A percentile compares a stretch with the other conserved stretches of the same genome.
Evolutionary conservation across 1,140 invertebrate species (phyloP).

Genomic region (Cherax destructor): DNA sequence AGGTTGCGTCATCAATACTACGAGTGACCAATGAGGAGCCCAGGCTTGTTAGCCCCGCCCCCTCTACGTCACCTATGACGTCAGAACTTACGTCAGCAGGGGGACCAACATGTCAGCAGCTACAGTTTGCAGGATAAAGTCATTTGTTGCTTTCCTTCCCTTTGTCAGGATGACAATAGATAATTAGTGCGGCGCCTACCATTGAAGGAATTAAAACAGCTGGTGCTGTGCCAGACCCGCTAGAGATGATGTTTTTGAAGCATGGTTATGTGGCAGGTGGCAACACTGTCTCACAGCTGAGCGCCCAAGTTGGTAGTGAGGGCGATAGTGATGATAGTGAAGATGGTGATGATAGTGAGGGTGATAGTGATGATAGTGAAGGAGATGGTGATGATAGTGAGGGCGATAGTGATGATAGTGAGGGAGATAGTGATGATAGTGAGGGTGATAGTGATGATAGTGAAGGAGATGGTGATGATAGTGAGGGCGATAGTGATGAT

Average conservation of each 20-base stretch:
- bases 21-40: slow-evolving; percentile 13
- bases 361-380: not conserved
- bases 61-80: slow-evolving; percentile 36
- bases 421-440: not conserved
- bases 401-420: not conserved
- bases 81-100: slow-evolving; percentile 42
- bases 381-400: not conserved
- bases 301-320: not conserved
- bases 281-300: not conserved
- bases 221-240: not conserved
- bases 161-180: not conserved
- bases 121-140: slow-evolving; percentile 2
- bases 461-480: not conserved
- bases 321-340: not conserved
- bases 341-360: not conserved
- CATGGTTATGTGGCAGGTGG: not conserved
- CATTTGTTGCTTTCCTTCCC: not conserved
- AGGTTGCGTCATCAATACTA: slow-evolving; percentile 30
- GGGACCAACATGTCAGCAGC: slow-evolving; percentile 28
- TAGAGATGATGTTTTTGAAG: not conserved
- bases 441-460: not conserved
- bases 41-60: slow-evolving; percentile 5
- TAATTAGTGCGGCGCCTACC: not conserved
- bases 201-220: not conserved
- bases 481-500: not conserved